phyloP scores from a whole-genome alignment of 92 coral and sea anemone genomes.

The Porites cylindrica region DNA sequence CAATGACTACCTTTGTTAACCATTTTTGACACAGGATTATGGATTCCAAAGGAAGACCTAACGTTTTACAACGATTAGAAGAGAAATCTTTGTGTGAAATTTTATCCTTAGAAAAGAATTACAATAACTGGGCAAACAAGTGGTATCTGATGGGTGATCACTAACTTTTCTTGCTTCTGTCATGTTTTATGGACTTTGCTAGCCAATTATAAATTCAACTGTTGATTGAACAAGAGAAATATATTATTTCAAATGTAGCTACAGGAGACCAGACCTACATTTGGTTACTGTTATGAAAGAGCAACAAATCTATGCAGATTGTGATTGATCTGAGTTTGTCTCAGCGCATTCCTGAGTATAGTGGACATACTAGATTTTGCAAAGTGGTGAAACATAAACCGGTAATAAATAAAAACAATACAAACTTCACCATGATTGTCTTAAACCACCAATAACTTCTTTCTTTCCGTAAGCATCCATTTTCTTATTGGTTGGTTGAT shows the following conservation, averaged over 20 bases:
- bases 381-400: too few relatives aligned
- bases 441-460: too few relatives aligned
- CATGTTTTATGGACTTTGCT: constrained; percentile 17
- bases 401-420: too few relatives aligned
- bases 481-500: too few relatives aligned
- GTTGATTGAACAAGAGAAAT: constrained; percentile 26
- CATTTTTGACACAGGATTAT: too few relatives aligned
- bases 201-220: constrained; percentile 31
- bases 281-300: constrained; percentile 1
- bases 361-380: background rate
- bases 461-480: too few relatives aligned
- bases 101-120: too few relatives aligned
- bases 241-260: constrained; percentile 2
- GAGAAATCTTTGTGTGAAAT: background rate
- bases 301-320: background rate
- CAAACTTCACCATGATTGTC: too few relatives aligned
- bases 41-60: constrained; percentile 8
- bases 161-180: constrained; percentile 19
- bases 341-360: constrained; percentile 10
- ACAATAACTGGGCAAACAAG: too few relatives aligned
- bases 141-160: background rate
- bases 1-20: constrained; percentile 1
- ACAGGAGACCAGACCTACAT: constrained; percentile 6
- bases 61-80: constrained; percentile 27
- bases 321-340: constrained; percentile 6